These are phyloP conservation scores for Aproaerema taeniolella DNA, from an alignment of 2,888 invertebrate genomes.

Conservation along the genomic window DNA sequence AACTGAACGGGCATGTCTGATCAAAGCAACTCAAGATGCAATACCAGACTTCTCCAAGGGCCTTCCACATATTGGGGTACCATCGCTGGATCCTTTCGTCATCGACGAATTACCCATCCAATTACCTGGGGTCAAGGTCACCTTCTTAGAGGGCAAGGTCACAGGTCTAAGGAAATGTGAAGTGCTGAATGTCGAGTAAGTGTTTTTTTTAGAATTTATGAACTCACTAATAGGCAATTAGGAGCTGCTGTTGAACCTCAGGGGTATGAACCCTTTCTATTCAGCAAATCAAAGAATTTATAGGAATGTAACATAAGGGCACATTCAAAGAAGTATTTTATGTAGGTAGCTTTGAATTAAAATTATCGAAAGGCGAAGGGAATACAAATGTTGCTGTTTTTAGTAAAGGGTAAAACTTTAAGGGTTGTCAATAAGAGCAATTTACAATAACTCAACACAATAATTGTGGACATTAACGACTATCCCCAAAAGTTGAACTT, in stretches of 20 bases:
- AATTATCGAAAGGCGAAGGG: too few species aligned
- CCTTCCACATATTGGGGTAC: constrained; percentile 56
- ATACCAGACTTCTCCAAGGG: constrained; percentile 64
- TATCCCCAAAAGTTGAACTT: too few species aligned
- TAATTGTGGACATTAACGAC: too few species aligned
- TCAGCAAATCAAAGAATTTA: too few species aligned
- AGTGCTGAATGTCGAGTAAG: constrained; percentile 68
- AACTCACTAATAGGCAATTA: neutral
- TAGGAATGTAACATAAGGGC: too few species aligned
- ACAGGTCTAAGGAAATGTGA: constrained; percentile 63
- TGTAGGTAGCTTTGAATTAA: too few species aligned
- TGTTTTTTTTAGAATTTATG: constrained; percentile 21
- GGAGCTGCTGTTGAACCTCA: too few species aligned
- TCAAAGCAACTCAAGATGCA: constrained; percentile 60
- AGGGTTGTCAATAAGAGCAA: too few species aligned
- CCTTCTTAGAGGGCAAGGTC: constrained; percentile 60
- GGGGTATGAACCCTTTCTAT: too few species aligned
- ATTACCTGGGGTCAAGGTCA: constrained; percentile 66
- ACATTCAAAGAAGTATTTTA: too few species aligned
- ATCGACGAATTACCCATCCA: constrained; percentile 66
- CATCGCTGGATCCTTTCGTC: constrained; percentile 58
- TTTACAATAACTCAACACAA: too few species aligned
- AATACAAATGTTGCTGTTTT: too few species aligned
- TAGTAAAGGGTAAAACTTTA: neutral
- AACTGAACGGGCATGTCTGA: constrained; percentile 55